Evolutionary conservation across 2,113 vertebrate genomes (phyloP).

Genomic region (Epinephelus fuscoguttatus): DNA sequence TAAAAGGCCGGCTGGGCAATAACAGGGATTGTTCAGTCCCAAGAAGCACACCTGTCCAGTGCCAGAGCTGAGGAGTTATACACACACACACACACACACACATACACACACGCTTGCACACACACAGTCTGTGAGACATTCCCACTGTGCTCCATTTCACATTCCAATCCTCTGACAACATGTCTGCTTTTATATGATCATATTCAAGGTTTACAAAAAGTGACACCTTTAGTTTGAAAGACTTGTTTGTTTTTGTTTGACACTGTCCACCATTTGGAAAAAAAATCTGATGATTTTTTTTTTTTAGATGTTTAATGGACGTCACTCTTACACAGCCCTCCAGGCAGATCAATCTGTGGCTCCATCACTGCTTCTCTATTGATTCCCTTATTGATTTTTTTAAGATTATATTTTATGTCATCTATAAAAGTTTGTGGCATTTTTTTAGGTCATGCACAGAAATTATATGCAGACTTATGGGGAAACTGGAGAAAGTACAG

Average conservation of each 20-base stretch:
- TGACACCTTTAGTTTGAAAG: constrained; percentile 63
- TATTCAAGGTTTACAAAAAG: constrained; percentile 71
- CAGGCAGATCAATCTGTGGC: constrained; percentile 18
- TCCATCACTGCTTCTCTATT: constrained; percentile 16
- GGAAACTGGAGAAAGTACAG: constrained; percentile 39
- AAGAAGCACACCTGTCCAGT: constrained; percentile 80
- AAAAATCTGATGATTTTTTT: constrained; percentile 23
- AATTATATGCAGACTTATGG: constrained; percentile 22
- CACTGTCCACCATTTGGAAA: constrained; percentile 20
- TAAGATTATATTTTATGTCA: constrained; percentile 25
- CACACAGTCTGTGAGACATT: constrained; percentile 72
- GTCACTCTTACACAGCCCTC: constrained; percentile 13
- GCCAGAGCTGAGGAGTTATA: constrained; percentile 63
- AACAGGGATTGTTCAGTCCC: constrained; percentile 65
- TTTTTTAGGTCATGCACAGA: constrained; percentile 35
- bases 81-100: constrained; percentile 52
- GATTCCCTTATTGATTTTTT: constrained; percentile 20
- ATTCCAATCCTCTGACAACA: constrained; percentile 84
- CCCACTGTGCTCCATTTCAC: constrained; percentile 79
- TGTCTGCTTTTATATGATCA: constrained; percentile 85
- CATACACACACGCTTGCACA: constrained; percentile 41
- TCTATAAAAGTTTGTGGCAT: constrained; percentile 40
- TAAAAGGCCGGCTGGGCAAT: constrained; percentile 58
- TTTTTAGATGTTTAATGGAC: constrained; percentile 1
- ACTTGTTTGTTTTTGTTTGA: constrained; percentile 64